These are phyloP conservation scores for Teinopalpus imperialis DNA, from an alignment of 2,888 invertebrate species.

Conservation along the genomic window DNA sequence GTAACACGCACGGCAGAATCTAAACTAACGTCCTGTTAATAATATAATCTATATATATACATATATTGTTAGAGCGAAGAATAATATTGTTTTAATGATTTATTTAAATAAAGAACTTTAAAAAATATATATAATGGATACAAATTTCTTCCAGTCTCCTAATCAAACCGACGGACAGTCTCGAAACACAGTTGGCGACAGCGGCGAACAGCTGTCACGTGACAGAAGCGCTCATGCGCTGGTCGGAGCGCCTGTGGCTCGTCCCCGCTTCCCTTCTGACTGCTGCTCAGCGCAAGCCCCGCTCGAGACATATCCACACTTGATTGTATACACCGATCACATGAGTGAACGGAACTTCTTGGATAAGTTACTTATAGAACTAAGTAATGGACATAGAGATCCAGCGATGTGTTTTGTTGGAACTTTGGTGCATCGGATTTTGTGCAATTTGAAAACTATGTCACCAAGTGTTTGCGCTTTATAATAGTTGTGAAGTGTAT, in stretches of 20 bases:
- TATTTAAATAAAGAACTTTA: too few relatives aligned
- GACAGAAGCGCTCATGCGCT: conserved; percentile 91
- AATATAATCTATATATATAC: too few relatives aligned
- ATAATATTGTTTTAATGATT: too few relatives aligned
- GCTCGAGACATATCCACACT: conserved; percentile 55
- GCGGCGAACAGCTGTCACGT: conserved; percentile 94
- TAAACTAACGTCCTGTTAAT: too few relatives aligned
- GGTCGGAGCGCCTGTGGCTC: conserved; percentile 89
- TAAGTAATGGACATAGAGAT: too few relatives aligned
- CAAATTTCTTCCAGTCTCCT: conserved; percentile 67
- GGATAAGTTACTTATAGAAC: too few relatives aligned
- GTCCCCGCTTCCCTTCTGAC: conserved; percentile 86
- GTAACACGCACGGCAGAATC: too few relatives aligned
- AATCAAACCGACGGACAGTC: conserved; percentile 83
- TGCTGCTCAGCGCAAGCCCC: conserved; percentile 80
- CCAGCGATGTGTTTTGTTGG: neutral
- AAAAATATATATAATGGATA: too few relatives aligned
- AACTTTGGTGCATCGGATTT: neutral
- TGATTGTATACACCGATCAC: conserved; percentile 37
- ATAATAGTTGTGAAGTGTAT: conserved; percentile 5
- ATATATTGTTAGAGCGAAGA: too few relatives aligned
- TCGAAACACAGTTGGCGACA: conserved; percentile 89
- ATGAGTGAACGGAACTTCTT: too few relatives aligned
- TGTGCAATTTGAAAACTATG: neutral
- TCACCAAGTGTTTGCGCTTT: neutral